Percentiles rank a stretch among this genome's conserved stretches.
phyloP scores from a whole-genome alignment of 1,140 invertebrate genomes.

The Dolichoris vasculosae region DNA sequence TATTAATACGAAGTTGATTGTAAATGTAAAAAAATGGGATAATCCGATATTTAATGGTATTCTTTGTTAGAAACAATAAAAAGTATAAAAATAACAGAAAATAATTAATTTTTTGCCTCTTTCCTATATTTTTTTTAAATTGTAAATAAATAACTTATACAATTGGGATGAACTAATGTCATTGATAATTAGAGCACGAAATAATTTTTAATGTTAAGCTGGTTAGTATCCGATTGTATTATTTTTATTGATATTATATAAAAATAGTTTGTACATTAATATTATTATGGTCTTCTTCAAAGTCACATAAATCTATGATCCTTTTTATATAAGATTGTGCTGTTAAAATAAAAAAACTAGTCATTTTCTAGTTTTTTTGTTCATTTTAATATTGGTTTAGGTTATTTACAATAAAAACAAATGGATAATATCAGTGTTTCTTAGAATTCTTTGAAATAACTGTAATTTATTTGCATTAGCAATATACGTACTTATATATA shows the following conservation, averaged over 20 bases:
- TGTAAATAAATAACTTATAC: not conserved
- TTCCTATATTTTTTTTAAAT: not conserved
- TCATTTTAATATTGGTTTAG: not conserved
- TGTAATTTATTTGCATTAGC: not conserved
- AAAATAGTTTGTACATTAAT: not conserved
- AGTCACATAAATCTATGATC: not conserved
- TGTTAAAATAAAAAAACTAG: not conserved
- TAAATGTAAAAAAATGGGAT: not conserved
- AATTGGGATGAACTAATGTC: slow-evolving; percentile 39
- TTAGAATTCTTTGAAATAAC: not conserved
- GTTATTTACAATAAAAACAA: not conserved
- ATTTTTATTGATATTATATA: no score
- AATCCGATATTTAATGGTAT: not conserved
- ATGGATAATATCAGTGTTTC: not conserved
- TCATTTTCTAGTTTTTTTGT: not conserved
- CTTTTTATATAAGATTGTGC: not conserved
- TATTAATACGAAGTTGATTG: not conserved
- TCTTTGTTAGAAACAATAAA: not conserved
- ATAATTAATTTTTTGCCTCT: not conserved
- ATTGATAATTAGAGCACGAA: slow-evolving; percentile 51
- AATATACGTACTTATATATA: not conserved
- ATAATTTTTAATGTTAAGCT: not conserved
- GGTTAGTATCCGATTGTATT: slow-evolving; percentile 9
- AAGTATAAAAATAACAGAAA: not conserved
- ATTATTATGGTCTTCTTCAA: not conserved